Evolutionary conservation across 2,113 vertebrate genomes (phyloP).

Genomic region (Corythoichthys intestinalis): DNA sequence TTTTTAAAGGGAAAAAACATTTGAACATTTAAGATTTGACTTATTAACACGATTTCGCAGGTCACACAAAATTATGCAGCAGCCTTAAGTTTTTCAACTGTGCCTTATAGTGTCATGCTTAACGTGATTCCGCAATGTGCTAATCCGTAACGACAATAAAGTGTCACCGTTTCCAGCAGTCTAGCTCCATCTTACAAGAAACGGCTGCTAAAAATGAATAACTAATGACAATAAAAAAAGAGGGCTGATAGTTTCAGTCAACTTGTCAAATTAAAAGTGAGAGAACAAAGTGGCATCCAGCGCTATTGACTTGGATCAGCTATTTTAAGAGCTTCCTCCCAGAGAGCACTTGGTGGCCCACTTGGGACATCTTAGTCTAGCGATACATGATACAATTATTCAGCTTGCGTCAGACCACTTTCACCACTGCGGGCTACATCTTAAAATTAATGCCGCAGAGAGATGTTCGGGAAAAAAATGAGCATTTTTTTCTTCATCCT

Average conservation of each 20-base stretch:
- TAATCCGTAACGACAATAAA: neutral
- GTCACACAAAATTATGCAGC: too few relatives aligned
- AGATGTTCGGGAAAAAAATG: neutral
- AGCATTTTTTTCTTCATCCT: constrained; percentile 2
- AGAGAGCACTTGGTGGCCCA: constrained; percentile 26
- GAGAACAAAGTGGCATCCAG: constrained; percentile 1
- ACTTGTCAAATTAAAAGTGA: constrained; percentile 6
- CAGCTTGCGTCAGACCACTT: constrained; percentile 41
- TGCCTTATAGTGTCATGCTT: neutral
- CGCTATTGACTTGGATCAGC: constrained; percentile 27
- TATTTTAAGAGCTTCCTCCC: constrained; percentile 44
- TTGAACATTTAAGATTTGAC: too few relatives aligned
- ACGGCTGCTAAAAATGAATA: neutral
- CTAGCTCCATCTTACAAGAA: neutral
- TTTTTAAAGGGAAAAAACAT: too few relatives aligned
- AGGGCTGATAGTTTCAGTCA: constrained; percentile 3
- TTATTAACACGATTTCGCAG: too few relatives aligned
- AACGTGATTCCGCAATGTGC: neutral
- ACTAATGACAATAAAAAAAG: neutral
- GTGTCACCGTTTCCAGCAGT: neutral
- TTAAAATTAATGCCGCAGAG: constrained; percentile 41
- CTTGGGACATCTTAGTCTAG: constrained; percentile 21
- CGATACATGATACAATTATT: constrained; percentile 33
- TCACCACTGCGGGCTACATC: constrained; percentile 42
- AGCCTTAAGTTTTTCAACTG: too few relatives aligned